Base-by-base conservation (phyloP, 1,140 invertebrate species). In the Ruditapes philippinarum region DNA sequence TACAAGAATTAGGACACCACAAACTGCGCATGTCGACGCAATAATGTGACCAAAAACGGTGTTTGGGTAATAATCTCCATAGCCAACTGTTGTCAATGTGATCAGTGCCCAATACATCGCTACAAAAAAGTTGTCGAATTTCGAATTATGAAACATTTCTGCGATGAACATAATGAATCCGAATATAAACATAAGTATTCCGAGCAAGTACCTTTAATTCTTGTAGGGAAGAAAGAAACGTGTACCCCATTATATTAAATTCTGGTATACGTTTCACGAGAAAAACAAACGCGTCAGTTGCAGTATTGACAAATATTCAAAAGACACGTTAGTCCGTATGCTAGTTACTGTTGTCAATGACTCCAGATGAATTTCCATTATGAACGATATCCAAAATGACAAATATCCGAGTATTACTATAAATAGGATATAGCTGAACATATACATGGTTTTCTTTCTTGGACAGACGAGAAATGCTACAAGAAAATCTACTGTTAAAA, bases 41-140 rank as follows among this genome's bases (percentile, higher is more conserved):
- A 98, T 97, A 91, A 95, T 40, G 76, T 79, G 95, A 0, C 96
- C 96, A 38, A 91, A 65, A n/a, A 73, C 31, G 7, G 82, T 81
- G 28, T 31, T 90, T 40, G 92, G 92, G 0, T 78, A 51, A 65
- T 99, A 99, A 97, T 99, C 99, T 96, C 99, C 99, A 97, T 99
- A 99, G 88, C 98, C 98, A 94, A 99, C 98, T 91, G 98, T 99
- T 95, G 99, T 99, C 98, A 99, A 99, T 95, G 98, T 99, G 97
- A 94, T 91, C 0, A 93, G 51, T 0, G 93, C 95, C 98, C 98
- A 99, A 98, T 99, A 99, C 78, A 89, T 82, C 22, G 62, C 80
- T 36, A 28, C 31, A 45, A 89, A 89, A 9, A 51, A 38, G 38
- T 74, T 83, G 19, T 22, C 49, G 11, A 82, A 65, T 12, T 49